Evolutionary conservation across 1,140 invertebrate genomes (phyloP), one percentile per base, ranked within the genome.

Genomic region (Caenorhabditis tropicalis): DNA sequence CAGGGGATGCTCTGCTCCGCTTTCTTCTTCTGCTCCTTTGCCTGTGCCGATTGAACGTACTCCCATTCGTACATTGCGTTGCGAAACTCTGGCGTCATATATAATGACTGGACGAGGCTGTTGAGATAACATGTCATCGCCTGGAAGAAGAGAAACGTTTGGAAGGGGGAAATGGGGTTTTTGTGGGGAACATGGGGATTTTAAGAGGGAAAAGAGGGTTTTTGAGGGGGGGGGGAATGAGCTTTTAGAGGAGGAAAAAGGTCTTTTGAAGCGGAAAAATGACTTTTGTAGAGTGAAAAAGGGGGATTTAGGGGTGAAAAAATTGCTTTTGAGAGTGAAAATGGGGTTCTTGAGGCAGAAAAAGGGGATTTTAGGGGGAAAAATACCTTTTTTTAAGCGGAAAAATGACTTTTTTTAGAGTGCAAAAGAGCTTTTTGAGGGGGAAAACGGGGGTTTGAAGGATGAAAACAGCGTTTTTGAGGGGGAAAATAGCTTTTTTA

Each of bases 71-170:
- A 96, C 9, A 97, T 91, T 2, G 95, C 95, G 92, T 97, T 97
- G 46, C 96, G 92, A 91, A 97, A 96, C 92, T 97, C 96, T n/a
- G 96, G 96, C 5, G 96, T 97, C 95, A 97, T 97, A 89, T 94
- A 97, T 2, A 97, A 92, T 1, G 95, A 95, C 92, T 97, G 96
- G 1, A 97, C 92, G 31, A 97, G 92, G 92, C 95, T 96, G 91
- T 97, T 97, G 16, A 97, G 92, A 91, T 97, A 97, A 91, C 96
- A 97, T 0, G 96, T 97, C 95, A 96, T 96, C 0, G 95, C 95
- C 92, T 85, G 48, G 39, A 85, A 65, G n/a, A n/a, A n/a, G n/a
- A n/a, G n/a, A n/a, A n/a, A n/a, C n/a, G n/a, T n/a, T n/a, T n/a
- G n/a, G n/a, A n/a, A n/a, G n/a, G n/a, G n/a, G n/a, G n/a, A n/a